phyloP scores from a whole-genome alignment of 2,888 invertebrate species.

The Sinodicranocentrus sp. region DNA sequence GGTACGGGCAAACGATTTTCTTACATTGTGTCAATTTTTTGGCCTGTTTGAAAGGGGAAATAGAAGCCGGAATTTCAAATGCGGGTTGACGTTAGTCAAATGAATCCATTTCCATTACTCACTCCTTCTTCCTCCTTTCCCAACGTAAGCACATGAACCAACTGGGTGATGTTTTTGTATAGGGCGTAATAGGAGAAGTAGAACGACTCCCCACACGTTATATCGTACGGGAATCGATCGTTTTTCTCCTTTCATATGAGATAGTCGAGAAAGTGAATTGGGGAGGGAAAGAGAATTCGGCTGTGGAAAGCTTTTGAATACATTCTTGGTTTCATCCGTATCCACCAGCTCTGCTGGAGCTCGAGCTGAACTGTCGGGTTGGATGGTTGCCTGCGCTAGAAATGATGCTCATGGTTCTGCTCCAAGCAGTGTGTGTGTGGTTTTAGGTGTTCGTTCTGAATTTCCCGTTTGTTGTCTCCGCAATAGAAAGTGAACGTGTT shows the following conservation, averaged over 20 bases:
- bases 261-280: conserved; percentile 44
- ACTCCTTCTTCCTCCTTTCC: conserved; percentile 12
- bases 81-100: conserved; percentile 58
- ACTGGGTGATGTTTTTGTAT: conserved; percentile 39
- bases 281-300: conserved; percentile 40
- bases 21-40: conserved; percentile 3
- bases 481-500: background rate
- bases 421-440: background rate
- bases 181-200: background rate
- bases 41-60: conserved; percentile 30
- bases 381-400: background rate
- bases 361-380: background rate
- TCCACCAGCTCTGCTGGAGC: background rate
- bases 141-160: background rate
- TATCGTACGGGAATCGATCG: conserved; percentile 25
- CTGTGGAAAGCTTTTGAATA: conserved; percentile 21
- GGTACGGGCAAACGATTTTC: too few species aligned
- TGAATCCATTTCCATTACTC: conserved; percentile 62
- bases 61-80: conserved; percentile 56
- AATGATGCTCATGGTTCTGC: background rate
- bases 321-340: background rate
- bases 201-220: background rate
- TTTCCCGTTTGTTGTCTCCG: background rate
- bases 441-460: background rate
- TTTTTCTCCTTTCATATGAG: background rate